Percentiles rank a stretch among this genome's conserved stretches.
Conservation (phyloP, 2,797 vertebrate species). For the Pelochelys cantorii region DNA sequence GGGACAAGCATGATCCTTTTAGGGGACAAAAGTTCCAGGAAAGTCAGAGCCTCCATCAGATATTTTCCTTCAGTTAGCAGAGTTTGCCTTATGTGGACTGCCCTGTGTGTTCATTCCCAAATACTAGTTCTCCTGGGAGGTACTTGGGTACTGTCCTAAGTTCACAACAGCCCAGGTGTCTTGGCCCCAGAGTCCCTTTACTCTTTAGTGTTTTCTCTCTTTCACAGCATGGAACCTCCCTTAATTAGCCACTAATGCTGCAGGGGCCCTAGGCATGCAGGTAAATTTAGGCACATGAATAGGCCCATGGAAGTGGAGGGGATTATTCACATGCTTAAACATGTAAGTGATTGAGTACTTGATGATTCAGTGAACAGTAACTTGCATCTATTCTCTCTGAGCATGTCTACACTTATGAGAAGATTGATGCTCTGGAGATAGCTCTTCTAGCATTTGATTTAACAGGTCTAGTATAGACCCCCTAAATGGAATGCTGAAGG, state of each 20-base stretch:
- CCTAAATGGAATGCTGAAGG: no score
- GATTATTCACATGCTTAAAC: conserved; percentile 22
- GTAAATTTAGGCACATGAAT: not conserved
- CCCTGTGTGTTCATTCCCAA: not conserved
- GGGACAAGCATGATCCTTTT: not conserved
- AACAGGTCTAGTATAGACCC: no score
- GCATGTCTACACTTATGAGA: no score
- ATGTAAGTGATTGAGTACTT: conserved; percentile 8
- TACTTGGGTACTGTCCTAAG: not conserved
- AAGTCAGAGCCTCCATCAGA: not conserved
- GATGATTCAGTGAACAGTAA: conserved; percentile 52
- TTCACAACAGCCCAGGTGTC: not conserved
- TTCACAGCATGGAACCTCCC: not conserved
- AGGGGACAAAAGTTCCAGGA: not conserved
- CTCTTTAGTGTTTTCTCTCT: not conserved
- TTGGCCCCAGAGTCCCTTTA: not conserved
- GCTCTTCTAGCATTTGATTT: no score
- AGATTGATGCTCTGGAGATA: no score
- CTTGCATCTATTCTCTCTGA: conserved; percentile 58
- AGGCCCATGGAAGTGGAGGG: not conserved
- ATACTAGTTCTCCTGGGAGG: not conserved
- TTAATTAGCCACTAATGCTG: not conserved
- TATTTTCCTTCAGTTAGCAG: not conserved
- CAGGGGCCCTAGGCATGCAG: conserved; percentile 12
- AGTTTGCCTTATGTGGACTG: not conserved